Conservation (phyloP, 2,797 vertebrate genomes). For the Psittacula derbiana region DNA sequence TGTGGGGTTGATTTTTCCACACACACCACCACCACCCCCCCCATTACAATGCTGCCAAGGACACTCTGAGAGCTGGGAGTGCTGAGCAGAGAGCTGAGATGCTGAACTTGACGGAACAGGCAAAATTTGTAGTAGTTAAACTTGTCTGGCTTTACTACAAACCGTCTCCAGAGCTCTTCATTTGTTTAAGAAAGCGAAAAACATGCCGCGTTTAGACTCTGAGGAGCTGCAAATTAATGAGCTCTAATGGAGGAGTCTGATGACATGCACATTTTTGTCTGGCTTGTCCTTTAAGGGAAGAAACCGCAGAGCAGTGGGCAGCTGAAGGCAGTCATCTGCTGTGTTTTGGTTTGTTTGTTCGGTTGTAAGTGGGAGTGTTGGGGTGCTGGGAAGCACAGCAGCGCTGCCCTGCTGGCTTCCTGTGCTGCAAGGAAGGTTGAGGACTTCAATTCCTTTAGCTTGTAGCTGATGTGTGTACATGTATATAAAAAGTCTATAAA, state of each 20-base stretch:
- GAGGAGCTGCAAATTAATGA: background rate
- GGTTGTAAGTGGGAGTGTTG: background rate
- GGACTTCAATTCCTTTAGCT: background rate
- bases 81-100: background rate
- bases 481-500: background rate
- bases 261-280: background rate
- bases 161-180: background rate
- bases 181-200: background rate
- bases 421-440: background rate
- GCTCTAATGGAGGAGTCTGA: background rate
- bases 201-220: background rate
- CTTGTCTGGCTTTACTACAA: background rate
- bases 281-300: slow-evolving; percentile 56
- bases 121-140: background rate
- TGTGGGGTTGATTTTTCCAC: background rate
- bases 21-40: too few species aligned
- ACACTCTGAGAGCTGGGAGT: fast-evolving
- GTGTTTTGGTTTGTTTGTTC: background rate
- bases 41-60: background rate
- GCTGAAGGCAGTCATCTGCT: background rate
- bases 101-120: background rate
- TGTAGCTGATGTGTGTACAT: background rate
- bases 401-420: background rate
- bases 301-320: slow-evolving; percentile 26
- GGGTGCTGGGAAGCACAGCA: background rate